phyloP scores from a whole-genome alignment of 1,140 invertebrate species.

The Drepana arcuata region DNA sequence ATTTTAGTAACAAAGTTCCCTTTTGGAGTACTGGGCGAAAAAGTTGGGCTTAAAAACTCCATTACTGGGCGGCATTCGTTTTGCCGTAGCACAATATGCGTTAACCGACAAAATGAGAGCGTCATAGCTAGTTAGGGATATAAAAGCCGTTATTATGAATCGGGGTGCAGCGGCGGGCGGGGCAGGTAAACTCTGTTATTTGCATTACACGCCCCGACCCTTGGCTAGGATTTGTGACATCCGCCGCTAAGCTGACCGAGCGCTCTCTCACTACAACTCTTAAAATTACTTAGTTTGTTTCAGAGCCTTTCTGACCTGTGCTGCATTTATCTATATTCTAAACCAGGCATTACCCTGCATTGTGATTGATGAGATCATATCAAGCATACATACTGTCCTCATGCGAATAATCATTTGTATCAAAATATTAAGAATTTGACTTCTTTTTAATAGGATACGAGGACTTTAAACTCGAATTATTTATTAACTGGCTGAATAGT shows the following conservation, averaged over 20 bases:
- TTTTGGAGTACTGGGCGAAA: constrained; percentile 46
- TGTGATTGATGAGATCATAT: too few relatives aligned
- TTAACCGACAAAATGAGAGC: constrained; percentile 61
- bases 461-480: too few relatives aligned
- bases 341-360: too few relatives aligned
- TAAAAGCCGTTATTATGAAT: constrained; percentile 65
- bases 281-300: constrained; percentile 40
- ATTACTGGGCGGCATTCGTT: constrained; percentile 59
- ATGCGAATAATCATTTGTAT: too few relatives aligned
- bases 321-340: too few relatives aligned
- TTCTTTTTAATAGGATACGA: too few relatives aligned
- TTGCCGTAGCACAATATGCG: constrained; percentile 58
- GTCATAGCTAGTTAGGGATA: constrained; percentile 62
- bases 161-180: constrained; percentile 28
- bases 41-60: constrained; percentile 60
- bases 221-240: constrained; percentile 57
- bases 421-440: too few relatives aligned
- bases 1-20: constrained; percentile 55
- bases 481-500: too few relatives aligned
- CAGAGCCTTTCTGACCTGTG: too few relatives aligned
- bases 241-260: constrained; percentile 35
- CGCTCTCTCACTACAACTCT: constrained; percentile 23
- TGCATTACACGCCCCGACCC: constrained; percentile 44
- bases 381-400: too few relatives aligned
- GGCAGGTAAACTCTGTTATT: constrained; percentile 56